Evolutionary conservation across 1,140 invertebrate genomes (phyloP).

Genomic region (Scaptomyza montana): DNA sequence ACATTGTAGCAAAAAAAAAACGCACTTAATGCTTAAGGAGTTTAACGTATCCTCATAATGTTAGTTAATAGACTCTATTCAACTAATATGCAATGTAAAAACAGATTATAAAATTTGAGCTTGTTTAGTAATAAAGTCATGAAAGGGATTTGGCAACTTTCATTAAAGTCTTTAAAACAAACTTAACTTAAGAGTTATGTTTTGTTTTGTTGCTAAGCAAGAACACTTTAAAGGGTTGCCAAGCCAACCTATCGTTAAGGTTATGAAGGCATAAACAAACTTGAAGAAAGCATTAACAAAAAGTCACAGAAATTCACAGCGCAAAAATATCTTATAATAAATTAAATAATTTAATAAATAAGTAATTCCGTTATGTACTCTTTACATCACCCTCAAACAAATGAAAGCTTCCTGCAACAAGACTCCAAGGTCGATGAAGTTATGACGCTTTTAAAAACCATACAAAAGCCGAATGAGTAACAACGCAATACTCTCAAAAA

Average conservation of each 20-base stretch:
- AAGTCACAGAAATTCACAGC: background rate
- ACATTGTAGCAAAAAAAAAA: constrained; percentile 31
- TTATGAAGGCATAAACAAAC: constrained; percentile 16
- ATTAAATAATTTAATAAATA: background rate
- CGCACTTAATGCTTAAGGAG: constrained; percentile 20
- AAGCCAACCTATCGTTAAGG: background rate
- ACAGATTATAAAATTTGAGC: background rate
- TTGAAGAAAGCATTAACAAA: background rate
- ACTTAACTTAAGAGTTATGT: no score
- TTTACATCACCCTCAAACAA: constrained; percentile 63
- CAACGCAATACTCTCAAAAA: background rate
- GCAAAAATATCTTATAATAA: no score
- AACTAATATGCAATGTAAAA: no score
- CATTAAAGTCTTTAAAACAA: background rate
- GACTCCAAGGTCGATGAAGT: constrained; percentile 78
- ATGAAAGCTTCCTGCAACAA: constrained; percentile 68
- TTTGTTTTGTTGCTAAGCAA: constrained; percentile 18
- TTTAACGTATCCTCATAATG: constrained; percentile 17
- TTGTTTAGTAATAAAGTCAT: no score
- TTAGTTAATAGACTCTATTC: background rate
- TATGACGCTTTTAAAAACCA: constrained; percentile 62
- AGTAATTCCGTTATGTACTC: constrained; percentile 50
- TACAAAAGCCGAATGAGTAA: constrained; percentile 52
- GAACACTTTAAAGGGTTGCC: background rate
- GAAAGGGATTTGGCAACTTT: background rate